Conservation (phyloP, 2,888 invertebrate species). For the Tenthredo mesomela region DNA sequence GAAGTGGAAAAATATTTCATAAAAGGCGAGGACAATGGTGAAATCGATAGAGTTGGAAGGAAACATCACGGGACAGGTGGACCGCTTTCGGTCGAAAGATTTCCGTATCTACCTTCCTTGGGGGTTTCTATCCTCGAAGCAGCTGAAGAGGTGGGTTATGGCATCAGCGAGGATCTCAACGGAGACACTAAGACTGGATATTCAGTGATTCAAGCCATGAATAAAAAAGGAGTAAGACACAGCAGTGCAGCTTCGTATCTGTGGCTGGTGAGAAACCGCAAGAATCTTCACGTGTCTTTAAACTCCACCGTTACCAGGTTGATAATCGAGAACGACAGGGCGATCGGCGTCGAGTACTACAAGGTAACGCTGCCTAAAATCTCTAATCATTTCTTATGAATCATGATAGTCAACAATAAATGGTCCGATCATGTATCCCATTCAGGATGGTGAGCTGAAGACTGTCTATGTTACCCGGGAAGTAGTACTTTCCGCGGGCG, state of each 20-base stretch:
- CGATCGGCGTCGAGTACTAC: neutral
- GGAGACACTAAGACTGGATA: neutral
- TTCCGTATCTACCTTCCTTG: neutral
- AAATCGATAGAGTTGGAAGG: no score
- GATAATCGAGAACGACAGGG: neutral
- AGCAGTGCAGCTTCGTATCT: neutral
- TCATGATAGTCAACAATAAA: no score
- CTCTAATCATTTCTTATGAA: no score
- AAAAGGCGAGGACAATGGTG: neutral
- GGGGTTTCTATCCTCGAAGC: neutral
- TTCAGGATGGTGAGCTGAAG: conserved; percentile 56
- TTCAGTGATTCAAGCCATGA: neutral
- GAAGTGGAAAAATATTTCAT: conserved; percentile 78
- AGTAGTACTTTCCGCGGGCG: conserved; percentile 82
- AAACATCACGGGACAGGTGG: no score
- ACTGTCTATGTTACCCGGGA: conserved; percentile 69
- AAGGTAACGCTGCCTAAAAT: neutral
- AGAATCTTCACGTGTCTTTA: conserved; percentile 69
- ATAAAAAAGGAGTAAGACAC: neutral
- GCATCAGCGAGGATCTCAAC: neutral
- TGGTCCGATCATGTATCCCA: no score
- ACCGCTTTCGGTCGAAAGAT: neutral
- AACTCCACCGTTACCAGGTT: neutral
- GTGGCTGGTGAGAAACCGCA: neutral
- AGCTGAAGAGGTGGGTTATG: conserved; percentile 76